Conservation (phyloP, 2,113 vertebrate species). For the Colossoma macropomum region DNA sequence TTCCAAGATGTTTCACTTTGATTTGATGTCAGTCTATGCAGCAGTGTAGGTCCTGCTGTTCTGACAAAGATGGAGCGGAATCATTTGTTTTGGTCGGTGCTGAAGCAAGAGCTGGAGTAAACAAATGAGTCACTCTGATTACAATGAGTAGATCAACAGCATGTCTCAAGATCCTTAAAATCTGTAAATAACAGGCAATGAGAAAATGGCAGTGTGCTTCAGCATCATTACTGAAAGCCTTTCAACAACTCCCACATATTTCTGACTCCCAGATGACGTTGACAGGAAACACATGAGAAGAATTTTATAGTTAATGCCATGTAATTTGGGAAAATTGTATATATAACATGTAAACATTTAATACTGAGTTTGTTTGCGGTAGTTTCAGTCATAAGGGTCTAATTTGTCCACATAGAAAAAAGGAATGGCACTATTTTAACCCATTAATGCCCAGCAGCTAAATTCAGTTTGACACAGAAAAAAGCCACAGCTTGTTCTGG, state of each 20-base stretch:
- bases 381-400: background rate
- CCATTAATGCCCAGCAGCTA: background rate
- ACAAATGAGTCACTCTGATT: conserved; percentile 29
- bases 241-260: background rate
- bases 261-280: background rate
- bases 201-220: conserved; percentile 9
- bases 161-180: conserved; percentile 12
- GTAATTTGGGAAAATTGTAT: background rate
- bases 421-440: background rate
- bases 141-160: conserved; percentile 5
- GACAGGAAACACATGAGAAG: background rate
- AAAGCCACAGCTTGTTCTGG: too few relatives aligned
- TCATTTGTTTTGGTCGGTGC: background rate
- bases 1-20: background rate
- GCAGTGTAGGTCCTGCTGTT: background rate
- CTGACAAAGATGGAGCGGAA: background rate
- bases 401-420: background rate
- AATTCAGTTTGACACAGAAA: too few relatives aligned
- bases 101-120: conserved; percentile 10
- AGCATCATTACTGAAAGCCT: conserved; percentile 10
- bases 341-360: background rate
- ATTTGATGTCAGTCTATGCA: conserved; percentile 15
- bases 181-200: conserved; percentile 25
- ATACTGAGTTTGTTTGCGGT: background rate
- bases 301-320: background rate